These are phyloP conservation scores for Xestobium rufovillosum DNA, from an alignment of 2,888 invertebrate species.

Conservation along the genomic window DNA sequence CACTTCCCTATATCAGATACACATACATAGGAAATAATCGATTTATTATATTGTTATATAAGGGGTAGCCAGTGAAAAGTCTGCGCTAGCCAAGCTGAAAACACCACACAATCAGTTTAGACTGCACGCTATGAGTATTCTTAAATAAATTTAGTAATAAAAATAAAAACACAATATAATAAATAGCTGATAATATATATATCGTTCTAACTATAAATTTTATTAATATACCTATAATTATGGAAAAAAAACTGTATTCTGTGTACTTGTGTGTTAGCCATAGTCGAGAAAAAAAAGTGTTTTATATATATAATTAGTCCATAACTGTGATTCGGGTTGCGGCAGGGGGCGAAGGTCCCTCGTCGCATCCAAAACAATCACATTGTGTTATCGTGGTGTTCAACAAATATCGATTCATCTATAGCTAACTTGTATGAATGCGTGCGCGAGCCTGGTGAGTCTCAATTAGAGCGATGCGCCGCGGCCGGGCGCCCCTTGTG, in stretches of 20 bases:
- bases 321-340: slow-evolving; percentile 39
- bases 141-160: slow-evolving; percentile 44
- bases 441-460: slow-evolving; percentile 14
- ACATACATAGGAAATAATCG: slow-evolving; percentile 41
- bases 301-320: slow-evolving; percentile 39
- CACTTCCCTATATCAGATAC: slow-evolving; percentile 43
- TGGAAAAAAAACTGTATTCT: slow-evolving; percentile 31
- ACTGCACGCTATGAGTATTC: slow-evolving; percentile 46
- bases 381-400: slow-evolving; percentile 44
- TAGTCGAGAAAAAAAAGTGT: slow-evolving; percentile 34
- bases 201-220: slow-evolving; percentile 41
- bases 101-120: slow-evolving; percentile 47
- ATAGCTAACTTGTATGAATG: slow-evolving; percentile 34
- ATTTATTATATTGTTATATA: slow-evolving; percentile 39
- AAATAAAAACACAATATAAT: slow-evolving; percentile 33
- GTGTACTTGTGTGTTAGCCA: slow-evolving; percentile 42
- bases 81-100: slow-evolving; percentile 23
- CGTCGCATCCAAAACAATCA: slow-evolving; percentile 31
- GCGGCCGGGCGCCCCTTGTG: slow-evolving; percentile 3
- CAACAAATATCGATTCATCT: slow-evolving; percentile 38
- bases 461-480: slow-evolving; percentile 13
- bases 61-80: slow-evolving; percentile 17
- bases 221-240: slow-evolving; percentile 37
- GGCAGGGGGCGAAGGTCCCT: slow-evolving; percentile 5
- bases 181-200: slow-evolving; percentile 39